Evolutionary conservation across 64 coral and sea anemone species (phyloP), one percentile per base, ranked within the genome.

Genomic region (Montipora cactus): DNA sequence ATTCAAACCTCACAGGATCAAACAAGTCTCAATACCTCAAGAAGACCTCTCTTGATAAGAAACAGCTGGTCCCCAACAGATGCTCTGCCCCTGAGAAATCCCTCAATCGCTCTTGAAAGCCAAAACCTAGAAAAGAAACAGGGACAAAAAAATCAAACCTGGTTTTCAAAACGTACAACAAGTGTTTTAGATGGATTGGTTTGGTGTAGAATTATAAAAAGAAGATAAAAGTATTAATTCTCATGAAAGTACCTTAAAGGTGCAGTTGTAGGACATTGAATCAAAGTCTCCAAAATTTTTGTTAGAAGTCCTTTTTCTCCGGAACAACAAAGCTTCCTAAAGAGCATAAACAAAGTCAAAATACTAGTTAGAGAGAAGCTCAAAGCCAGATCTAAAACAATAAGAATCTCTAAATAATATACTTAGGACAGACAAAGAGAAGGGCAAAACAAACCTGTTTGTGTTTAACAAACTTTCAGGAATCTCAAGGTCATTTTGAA

Each of bases 51-150:
- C 37, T 99, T 99, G 93, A 99, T 96, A 10, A 99, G 98, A 55
- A 99, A 99, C 80, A 99, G 52, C 86, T 99, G 98, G 74, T 99
- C 94, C 13, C 95, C 98, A 87, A 91, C 88, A 19, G 98, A 99
- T 7, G 98, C 92, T 81, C 95, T 80, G 18, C 98, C 98, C 37
- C 98, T 79, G 12, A 99, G 79, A 90, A 99, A 99, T 47, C 98
- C 98, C 22, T 99, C 98, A 76, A 99, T 96, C 12, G 98, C 98
- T 5, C 98, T 79, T 88, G 98, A 99, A 13, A 99, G 82, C 98
- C 98, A 99, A 72, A 99, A 99, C 47, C 98, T 92, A 20, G 21
- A 48, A 19, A 57, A 81, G 16, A 5, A 19, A 14, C 5, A 48
- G 74, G 4, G 51, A 52, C 62, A 75, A 45, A 76, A 14, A 84